These are phyloP conservation scores for Pseudochirops corinnae DNA, from an alignment of 2,797 vertebrate genomes.

Conservation along the genomic window DNA sequence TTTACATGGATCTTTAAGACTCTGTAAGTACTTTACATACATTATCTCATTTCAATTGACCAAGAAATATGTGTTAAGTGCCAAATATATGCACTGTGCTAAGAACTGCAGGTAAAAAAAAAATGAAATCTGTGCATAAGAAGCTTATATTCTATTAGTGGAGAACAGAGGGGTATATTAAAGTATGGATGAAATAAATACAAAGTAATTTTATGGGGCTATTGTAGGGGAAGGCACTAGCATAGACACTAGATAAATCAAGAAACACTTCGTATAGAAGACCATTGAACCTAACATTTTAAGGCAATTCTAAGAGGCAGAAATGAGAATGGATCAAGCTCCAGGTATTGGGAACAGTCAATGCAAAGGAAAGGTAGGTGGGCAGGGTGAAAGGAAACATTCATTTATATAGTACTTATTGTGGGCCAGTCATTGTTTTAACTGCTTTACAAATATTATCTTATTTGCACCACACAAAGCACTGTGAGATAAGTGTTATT, in stretches of 20 bases:
- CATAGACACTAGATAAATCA: not conserved
- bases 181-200: not conserved
- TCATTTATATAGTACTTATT: not conserved
- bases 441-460: not conserved
- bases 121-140: not conserved
- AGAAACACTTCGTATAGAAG: not conserved
- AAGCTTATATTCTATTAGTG: not conserved
- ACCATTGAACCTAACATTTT: not conserved
- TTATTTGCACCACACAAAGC: conserved; percentile 17
- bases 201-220: not conserved
- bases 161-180: not conserved
- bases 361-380: not conserved
- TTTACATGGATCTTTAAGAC: not conserved
- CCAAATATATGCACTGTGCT: not conserved
- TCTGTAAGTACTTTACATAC: not conserved
- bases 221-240: not conserved
- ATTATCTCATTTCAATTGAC: not conserved
- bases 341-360: not conserved
- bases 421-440: not conserved
- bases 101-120: not conserved
- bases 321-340: not conserved
- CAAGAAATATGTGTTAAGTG: not conserved
- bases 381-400: not conserved
- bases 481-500: not conserved
- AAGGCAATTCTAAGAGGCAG: not conserved